Evolutionary conservation across 2,113 vertebrate species (phyloP), one percentile per base, ranked within the genome.

Genomic region (Gobiocypris rarus): DNA sequence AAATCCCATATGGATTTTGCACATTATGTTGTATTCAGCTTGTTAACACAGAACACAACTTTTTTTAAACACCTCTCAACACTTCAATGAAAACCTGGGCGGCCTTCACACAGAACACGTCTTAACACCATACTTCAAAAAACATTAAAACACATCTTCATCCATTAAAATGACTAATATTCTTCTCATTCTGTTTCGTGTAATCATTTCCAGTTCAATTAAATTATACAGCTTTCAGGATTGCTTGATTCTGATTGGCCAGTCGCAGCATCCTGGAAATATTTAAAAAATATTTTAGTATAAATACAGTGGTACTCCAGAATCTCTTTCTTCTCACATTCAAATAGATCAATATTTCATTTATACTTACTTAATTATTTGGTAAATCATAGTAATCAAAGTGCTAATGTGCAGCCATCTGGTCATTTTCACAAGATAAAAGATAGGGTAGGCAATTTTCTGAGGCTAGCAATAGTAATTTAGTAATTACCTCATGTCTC

Each of bases 1-100:
- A 85, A 82, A 83, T 88, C 85, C 79, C 82, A 80, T 70, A 77
- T 78, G 78, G 65, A 77, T 84, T 86, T 87, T 88, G 85, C 78
- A 82, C 83, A 59, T 54, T 22, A 70, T 54, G 69, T 76, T 82
- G 86, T 85, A 78, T 86, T 89, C 82, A 73, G 73, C 73, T 75
- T 54, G 26, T 73, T 81, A 83, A 71, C 67, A 78, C 78, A 83
- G 85, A 85, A 61, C 43, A 84, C 22, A n/a, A 34, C 24, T 63
- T 63, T 38, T 38, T 79, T 65, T 63, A 31, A 31, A 80, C 34
- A 67, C 41, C 38, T 84, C 82, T 87, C 79, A 38, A 88, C n/a
- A 24, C 2, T 74, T 61, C 15, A 22, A 43, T 19, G 61, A 81
- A 38, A 87, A 48, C 31, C 84, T 90, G 86, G 84, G 75, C 31